Conservation (phyloP, 2,888 invertebrate species). For the Pandemis heparana region DNA sequence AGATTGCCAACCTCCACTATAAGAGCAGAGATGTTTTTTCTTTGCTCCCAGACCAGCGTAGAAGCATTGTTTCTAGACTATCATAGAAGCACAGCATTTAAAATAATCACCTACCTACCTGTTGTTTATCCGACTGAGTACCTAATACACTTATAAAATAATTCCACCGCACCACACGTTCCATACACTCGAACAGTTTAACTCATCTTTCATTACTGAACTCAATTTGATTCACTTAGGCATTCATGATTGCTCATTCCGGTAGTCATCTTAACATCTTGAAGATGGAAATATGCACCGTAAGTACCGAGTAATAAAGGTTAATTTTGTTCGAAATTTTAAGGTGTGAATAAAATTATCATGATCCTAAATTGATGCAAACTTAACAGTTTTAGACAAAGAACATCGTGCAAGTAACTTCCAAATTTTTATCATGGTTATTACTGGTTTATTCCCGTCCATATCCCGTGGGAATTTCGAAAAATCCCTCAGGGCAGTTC, state of each 20-base stretch:
- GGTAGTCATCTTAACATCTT: background rate
- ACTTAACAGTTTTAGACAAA: slow-evolving; percentile 5
- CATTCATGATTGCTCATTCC: slow-evolving; percentile 17
- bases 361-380: slow-evolving; percentile 33
- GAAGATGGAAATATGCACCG: background rate
- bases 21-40: no score
- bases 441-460: no score
- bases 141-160: background rate
- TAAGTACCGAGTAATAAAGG: background rate
- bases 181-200: slow-evolving; percentile 16
- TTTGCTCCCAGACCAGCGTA: no score
- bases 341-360: slow-evolving; percentile 40
- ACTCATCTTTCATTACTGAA: slow-evolving; percentile 30
- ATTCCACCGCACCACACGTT: slow-evolving; percentile 19
- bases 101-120: background rate
- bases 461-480: no score
- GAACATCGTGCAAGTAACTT: background rate
- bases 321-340: background rate
- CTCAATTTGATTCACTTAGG: slow-evolving; percentile 32
- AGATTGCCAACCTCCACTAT: no score
- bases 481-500: no score
- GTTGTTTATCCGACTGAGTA: background rate
- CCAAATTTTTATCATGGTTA: no score
- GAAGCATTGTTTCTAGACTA: no score
- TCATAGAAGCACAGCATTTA: no score